Conservation (phyloP, 2,888 invertebrate genomes). For the Macropis europaea region DNA sequence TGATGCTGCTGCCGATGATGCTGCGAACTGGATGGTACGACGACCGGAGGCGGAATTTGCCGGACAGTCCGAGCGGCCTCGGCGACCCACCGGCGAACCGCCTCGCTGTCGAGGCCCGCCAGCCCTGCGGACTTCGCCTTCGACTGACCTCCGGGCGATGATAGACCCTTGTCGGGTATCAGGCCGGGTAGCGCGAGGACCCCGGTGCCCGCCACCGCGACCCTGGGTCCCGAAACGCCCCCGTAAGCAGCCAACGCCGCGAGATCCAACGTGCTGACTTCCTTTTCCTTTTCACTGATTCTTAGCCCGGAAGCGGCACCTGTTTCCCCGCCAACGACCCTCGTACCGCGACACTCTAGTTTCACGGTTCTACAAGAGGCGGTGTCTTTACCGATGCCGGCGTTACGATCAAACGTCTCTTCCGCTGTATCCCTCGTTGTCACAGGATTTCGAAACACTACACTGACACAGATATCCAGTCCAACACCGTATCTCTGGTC, state of each 20-base stretch:
- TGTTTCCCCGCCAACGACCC: background rate
- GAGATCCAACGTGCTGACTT: constrained; percentile 74
- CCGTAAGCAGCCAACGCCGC: constrained; percentile 73
- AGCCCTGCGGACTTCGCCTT: constrained; percentile 80
- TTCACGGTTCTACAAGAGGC: background rate
- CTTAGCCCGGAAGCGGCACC: background rate
- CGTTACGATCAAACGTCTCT: no score
- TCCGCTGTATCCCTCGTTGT: constrained; percentile 26
- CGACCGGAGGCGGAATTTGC: constrained; percentile 74
- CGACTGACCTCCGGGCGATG: constrained; percentile 71
- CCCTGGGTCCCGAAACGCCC: constrained; percentile 73
- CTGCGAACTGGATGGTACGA: constrained; percentile 68
- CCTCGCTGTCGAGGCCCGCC: constrained; percentile 83
- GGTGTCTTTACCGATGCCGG: no score
- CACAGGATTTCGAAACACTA: constrained; percentile 47
- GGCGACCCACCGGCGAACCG: constrained; percentile 83
- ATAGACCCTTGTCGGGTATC: constrained; percentile 76
- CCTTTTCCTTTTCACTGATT: constrained; percentile 32
- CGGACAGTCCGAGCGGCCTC: constrained; percentile 82
- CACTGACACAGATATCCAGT: constrained; percentile 51
- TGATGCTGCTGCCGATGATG: constrained; percentile 62
- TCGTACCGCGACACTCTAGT: background rate
- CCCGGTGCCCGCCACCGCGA: constrained; percentile 79
- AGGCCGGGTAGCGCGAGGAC: constrained; percentile 77
- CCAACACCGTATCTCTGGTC: background rate